Evolutionary conservation across 2,797 vertebrate species (phyloP).

Genomic region (Selene dorsalis): DNA sequence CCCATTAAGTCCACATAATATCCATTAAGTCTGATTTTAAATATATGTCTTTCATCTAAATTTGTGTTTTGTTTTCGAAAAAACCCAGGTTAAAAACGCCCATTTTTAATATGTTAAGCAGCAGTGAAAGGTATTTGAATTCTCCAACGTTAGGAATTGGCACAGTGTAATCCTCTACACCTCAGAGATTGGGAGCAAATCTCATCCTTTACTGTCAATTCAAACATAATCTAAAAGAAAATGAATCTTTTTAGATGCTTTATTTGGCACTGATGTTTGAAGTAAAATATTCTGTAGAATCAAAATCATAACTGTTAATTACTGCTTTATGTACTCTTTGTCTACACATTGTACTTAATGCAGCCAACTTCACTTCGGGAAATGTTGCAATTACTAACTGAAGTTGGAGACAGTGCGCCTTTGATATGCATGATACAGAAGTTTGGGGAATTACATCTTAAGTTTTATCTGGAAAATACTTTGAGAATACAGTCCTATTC

Average conservation of each 20-base stretch:
- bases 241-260: neutral
- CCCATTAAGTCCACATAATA: conserved; percentile 60
- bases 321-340: neutral
- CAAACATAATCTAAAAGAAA: neutral
- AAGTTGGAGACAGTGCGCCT: neutral
- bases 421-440: neutral
- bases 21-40: conserved; percentile 33
- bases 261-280: neutral
- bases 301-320: neutral
- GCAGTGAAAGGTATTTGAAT: neutral
- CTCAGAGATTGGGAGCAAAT: neutral
- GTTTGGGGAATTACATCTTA: neutral
- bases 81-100: neutral
- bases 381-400: neutral
- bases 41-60: conserved; percentile 14
- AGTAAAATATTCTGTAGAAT: neutral
- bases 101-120: neutral
- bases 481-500: neutral
- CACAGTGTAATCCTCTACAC: neutral
- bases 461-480: neutral
- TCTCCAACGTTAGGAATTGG: too few relatives aligned
- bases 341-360: neutral
- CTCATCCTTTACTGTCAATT: neutral
- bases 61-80: conserved; percentile 31
- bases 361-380: neutral